These are phyloP conservation scores for Hoplodrina blanda DNA, from an alignment of 2,888 invertebrate species.

Conservation along the genomic window DNA sequence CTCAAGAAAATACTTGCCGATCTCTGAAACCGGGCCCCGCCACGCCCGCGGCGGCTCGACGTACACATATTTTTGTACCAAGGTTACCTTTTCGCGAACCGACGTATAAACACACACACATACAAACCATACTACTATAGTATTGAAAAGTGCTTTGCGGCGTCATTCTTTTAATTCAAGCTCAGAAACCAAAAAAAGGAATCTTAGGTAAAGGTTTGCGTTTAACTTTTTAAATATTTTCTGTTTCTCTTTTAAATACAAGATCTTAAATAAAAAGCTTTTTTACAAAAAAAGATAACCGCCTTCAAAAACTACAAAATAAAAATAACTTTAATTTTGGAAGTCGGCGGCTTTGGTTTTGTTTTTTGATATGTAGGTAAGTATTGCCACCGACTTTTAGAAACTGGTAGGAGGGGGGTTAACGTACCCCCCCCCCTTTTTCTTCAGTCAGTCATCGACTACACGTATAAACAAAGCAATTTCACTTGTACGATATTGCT, in stretches of 20 bases:
- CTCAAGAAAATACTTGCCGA: constrained; percentile 30
- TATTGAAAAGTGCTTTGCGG: not conserved
- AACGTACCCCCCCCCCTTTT: too few relatives aligned
- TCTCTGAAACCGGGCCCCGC: constrained; percentile 52
- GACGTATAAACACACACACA: constrained; percentile 40
- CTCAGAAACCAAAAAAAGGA: not conserved
- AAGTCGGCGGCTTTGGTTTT: too few relatives aligned
- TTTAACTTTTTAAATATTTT: not conserved
- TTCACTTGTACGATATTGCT: too few relatives aligned
- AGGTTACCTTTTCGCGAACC: constrained; percentile 78
- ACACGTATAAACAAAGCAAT: too few relatives aligned
- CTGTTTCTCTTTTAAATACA: not conserved
- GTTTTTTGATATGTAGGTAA: too few relatives aligned
- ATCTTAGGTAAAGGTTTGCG: not conserved
- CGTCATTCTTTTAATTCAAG: constrained; percentile 5
- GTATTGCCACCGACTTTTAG: too few relatives aligned
- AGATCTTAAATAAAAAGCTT: too few relatives aligned
- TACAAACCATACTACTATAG: constrained; percentile 19
- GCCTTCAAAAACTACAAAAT: too few relatives aligned
- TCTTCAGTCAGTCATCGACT: too few relatives aligned
- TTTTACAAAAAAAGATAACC: too few relatives aligned
- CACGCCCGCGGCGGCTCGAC: constrained; percentile 55
- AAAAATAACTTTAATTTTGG: too few relatives aligned
- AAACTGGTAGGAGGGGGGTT: too few relatives aligned
- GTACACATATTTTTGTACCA: constrained; percentile 77